Percentiles rank a stretch among this genome's conserved stretches.
Conservation (phyloP, 2,113 vertebrate species). For the Macrotus californicus region DNA sequence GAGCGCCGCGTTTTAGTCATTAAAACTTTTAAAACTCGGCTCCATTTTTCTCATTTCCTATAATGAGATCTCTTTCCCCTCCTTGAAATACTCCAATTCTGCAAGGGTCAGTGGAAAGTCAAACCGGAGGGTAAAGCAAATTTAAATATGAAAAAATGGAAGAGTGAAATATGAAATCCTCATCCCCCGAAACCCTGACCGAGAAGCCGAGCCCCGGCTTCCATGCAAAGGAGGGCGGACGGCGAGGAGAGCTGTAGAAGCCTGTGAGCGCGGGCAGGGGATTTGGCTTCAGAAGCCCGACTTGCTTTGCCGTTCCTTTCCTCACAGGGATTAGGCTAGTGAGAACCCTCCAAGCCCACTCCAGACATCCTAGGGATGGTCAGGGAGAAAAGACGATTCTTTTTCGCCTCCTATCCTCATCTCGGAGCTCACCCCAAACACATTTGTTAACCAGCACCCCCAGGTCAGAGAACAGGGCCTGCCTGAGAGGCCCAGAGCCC, state of each 20-base stretch:
- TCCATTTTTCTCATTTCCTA: constrained; percentile 74
- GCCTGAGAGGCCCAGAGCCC: not conserved
- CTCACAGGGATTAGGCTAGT: constrained; percentile 23
- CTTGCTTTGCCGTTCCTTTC: constrained; percentile 39
- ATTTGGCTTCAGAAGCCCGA: constrained; percentile 69
- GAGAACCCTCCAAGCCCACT: constrained; percentile 50
- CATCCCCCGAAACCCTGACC: not conserved
- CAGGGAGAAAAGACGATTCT: constrained; percentile 45
- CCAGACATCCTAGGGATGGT: not conserved
- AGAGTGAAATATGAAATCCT: constrained; percentile 59
- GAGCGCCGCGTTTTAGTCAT: constrained; percentile 66
- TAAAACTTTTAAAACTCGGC: constrained; percentile 72
- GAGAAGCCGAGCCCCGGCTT: constrained; percentile 26
- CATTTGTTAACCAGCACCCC: not conserved
- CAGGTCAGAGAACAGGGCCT: not conserved
- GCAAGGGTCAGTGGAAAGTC: constrained; percentile 78
- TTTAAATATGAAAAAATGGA: constrained; percentile 70
- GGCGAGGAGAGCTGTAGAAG: not conserved
- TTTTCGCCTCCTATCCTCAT: constrained; percentile 29
- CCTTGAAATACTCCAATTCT: constrained; percentile 73
- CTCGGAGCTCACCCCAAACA: constrained; percentile 21
- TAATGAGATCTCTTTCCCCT: constrained; percentile 68
- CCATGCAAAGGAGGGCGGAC: not conserved
- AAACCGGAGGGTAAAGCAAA: constrained; percentile 74
- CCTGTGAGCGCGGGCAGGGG: constrained; percentile 38